Percentiles rank a stretch among this genome's conserved stretches.
These are phyloP conservation scores for Psittacula echo DNA, from an alignment of 2,797 vertebrate species.

Conservation along the genomic window DNA sequence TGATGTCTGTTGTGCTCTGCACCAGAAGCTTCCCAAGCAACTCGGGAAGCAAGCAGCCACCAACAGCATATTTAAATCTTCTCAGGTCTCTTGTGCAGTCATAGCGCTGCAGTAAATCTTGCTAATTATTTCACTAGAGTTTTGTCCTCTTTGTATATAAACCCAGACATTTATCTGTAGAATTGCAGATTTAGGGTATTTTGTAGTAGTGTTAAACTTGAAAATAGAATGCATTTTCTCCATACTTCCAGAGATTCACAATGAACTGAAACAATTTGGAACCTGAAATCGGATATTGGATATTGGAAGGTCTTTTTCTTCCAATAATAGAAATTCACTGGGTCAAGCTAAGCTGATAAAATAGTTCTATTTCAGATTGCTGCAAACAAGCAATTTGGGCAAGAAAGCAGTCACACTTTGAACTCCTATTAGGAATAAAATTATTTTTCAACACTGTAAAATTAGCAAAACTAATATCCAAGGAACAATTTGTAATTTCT, in stretches of 20 bases:
- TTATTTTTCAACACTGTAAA: background rate
- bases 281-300: background rate
- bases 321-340: background rate
- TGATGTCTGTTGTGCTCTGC: conserved; percentile 16
- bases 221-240: background rate
- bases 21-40: conserved; percentile 5
- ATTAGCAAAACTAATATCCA: conserved; percentile 24
- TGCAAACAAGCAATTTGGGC: conserved; percentile 13
- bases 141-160: background rate
- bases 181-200: background rate
- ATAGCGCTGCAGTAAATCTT: background rate
- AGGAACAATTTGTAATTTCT: conserved; percentile 10
- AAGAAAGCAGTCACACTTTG: background rate
- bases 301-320: conserved; percentile 3
- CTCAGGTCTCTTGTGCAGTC: background rate
- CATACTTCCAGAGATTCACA: background rate
- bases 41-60: background rate
- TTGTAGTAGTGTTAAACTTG: background rate
- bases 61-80: background rate
- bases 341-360: conserved; percentile 24
- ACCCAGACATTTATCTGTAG: background rate
- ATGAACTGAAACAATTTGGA: conserved; percentile 10
- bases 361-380: conserved; percentile 9
- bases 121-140: conserved; percentile 41
- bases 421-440: background rate